Evolutionary conservation across 2,113 vertebrate genomes (phyloP).

Genomic region (Mormoops blainvillei): DNA sequence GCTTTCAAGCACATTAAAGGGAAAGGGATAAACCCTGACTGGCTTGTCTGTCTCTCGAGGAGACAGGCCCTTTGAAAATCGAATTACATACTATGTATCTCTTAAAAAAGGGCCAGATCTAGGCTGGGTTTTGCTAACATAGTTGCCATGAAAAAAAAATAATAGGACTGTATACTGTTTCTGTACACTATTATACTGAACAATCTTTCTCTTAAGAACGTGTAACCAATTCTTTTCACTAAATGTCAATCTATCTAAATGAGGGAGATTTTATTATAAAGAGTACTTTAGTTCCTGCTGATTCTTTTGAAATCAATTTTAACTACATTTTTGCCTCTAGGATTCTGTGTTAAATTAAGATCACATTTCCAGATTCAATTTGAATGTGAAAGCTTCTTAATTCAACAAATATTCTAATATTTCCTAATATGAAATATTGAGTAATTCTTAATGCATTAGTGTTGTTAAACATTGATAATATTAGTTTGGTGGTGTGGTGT

Average conservation of each 20-base stretch:
- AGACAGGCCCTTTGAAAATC: neutral
- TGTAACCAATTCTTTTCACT: neutral
- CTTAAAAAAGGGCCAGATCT: neutral
- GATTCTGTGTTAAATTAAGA: neutral
- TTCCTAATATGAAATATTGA: slow-evolving; percentile 13
- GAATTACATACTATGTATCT: neutral
- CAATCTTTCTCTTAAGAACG: neutral
- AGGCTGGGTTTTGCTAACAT: neutral
- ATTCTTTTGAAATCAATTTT: slow-evolving; percentile 29
- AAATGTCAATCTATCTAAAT: neutral
- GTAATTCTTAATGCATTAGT: neutral
- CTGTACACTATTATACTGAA: neutral
- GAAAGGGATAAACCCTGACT: neutral
- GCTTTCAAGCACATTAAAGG: neutral
- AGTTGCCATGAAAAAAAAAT: neutral
- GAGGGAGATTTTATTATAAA: neutral
- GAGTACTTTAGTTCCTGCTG: neutral
- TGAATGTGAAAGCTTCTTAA: slow-evolving; percentile 18
- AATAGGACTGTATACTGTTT: neutral
- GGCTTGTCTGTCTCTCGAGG: neutral
- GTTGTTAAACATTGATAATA: slow-evolving; percentile 6
- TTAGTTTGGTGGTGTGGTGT: neutral
- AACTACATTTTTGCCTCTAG: neutral
- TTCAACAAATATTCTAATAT: slow-evolving; percentile 14
- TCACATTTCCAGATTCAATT: neutral